Conservation (phyloP, 1,140 invertebrate genomes). For the Oryzaephilus surinamensis region DNA sequence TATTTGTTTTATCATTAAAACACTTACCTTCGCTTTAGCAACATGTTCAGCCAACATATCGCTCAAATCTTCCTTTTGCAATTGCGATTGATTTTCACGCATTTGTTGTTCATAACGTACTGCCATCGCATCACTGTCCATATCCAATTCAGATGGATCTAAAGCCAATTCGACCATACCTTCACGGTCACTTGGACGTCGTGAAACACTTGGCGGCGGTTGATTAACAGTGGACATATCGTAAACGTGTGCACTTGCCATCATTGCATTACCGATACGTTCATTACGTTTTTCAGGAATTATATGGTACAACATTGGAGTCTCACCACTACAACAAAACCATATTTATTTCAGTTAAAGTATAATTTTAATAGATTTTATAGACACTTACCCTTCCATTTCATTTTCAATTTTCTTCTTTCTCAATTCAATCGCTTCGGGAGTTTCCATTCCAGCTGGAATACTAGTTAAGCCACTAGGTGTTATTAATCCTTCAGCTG, state of each 20-base stretch:
- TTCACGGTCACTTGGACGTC: constrained; percentile 39
- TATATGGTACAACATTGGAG: constrained; percentile 85
- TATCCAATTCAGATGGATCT: constrained; percentile 94
- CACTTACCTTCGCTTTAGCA: constrained; percentile 74
- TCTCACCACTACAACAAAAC: constrained; percentile 57
- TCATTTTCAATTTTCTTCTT: constrained; percentile 96
- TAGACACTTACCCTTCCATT: constrained; percentile 72
- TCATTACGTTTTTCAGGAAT: constrained; percentile 90
- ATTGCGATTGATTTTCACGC: constrained; percentile 77
- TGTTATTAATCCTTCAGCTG: constrained; percentile 83
- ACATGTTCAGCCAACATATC: constrained; percentile 98
- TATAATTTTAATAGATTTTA: neutral
- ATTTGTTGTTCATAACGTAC: constrained; percentile 94
- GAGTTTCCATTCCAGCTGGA: constrained; percentile 92
- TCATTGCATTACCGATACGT: constrained; percentile 87
- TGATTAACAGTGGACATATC: constrained; percentile 61
- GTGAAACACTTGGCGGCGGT: constrained; percentile 29
- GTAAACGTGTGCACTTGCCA: constrained; percentile 97
- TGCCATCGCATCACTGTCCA: constrained; percentile 93
- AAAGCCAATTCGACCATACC: constrained; percentile 85
- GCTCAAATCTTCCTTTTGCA: constrained; percentile 89
- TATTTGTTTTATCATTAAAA: no score
- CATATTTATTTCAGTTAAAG: neutral
- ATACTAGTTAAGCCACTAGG: constrained; percentile 93
- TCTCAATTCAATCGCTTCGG: constrained; percentile 93